These are phyloP conservation scores for Drosophila sechellia DNA, from an alignment of 1,140 invertebrate genomes.

Conservation along the genomic window DNA sequence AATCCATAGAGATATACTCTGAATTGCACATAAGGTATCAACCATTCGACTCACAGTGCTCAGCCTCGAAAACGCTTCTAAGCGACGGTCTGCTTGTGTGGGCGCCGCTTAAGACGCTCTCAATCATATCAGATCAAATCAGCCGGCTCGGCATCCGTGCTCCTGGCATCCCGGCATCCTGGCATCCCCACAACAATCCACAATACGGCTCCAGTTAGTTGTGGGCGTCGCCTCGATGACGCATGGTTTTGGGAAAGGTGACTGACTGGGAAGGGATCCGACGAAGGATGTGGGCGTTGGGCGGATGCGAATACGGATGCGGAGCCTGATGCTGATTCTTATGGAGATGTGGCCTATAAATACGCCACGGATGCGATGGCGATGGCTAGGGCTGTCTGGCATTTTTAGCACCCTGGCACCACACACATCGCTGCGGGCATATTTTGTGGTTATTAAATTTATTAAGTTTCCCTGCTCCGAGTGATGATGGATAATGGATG, in stretches of 20 bases:
- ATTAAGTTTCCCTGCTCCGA: conserved; percentile 30
- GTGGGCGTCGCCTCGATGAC: conserved; percentile 52
- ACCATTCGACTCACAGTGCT: neutral
- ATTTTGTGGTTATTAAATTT: conserved; percentile 73
- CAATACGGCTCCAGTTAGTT: conserved; percentile 26
- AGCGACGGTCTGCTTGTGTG: conserved; percentile 10
- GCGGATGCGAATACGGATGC: neutral
- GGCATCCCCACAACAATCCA: neutral
- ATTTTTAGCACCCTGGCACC: conserved; percentile 48
- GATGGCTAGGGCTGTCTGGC: conserved; percentile 46
- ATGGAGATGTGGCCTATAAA: conserved; percentile 2
- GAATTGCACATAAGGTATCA: neutral
- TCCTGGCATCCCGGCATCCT: conserved; percentile 33
- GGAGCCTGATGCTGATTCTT: conserved; percentile 1
- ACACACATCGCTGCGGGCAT: conserved; percentile 25
- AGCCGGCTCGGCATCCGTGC: conserved; percentile 21
- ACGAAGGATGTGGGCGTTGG: conserved; percentile 9
- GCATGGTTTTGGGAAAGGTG: conserved; percentile 37
- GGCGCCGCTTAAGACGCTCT: conserved; percentile 39
- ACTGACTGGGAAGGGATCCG: neutral
- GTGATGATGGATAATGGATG: conserved; percentile 61
- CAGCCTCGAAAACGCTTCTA: conserved; percentile 7
- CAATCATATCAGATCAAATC: conserved; percentile 64
- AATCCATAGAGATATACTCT: too few relatives aligned
- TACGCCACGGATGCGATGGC: neutral